Conservation (phyloP, 2,797 vertebrate genomes). For the Hemibagrus guttatus region DNA sequence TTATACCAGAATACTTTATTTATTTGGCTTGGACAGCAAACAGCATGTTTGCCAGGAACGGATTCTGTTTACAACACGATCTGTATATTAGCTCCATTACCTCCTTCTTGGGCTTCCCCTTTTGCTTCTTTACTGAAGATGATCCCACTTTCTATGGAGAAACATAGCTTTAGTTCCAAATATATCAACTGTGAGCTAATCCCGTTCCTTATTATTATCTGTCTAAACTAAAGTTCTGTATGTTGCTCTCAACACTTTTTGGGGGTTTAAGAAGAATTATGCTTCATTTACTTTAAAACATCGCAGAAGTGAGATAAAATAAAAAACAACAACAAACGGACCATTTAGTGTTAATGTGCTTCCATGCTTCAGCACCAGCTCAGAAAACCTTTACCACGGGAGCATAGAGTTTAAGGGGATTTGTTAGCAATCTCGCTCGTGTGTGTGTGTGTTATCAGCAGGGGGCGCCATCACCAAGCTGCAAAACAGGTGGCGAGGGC, state of each 20-base stretch:
- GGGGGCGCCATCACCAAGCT: slow-evolving; percentile 32
- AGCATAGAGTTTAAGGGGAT: background rate
- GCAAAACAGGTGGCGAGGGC: slow-evolving; percentile 53
- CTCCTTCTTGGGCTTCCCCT: slow-evolving; percentile 58
- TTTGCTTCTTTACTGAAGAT: slow-evolving; percentile 47
- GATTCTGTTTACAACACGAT: background rate
- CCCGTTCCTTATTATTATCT: too few species aligned
- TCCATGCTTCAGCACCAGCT: background rate
- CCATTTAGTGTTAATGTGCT: background rate
- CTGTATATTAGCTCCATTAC: slow-evolving; percentile 6
- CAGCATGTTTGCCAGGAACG: background rate
- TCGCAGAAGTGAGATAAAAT: background rate
- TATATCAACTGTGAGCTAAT: too few species aligned
- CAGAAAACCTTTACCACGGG: background rate
- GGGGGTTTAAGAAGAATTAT: background rate
- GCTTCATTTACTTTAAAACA: background rate
- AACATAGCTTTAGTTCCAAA: slow-evolving; percentile 1
- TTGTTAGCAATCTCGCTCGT: background rate
- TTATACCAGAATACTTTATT: too few species aligned
- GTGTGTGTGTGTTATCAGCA: background rate
- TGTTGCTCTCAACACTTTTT: background rate
- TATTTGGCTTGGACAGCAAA: background rate
- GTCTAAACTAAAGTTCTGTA: background rate
- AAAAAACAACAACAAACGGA: background rate
- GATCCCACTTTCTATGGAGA: slow-evolving; percentile 44